Base-by-base conservation (phyloP, 1,140 invertebrate species). In the Anadara kagoshimensis region DNA sequence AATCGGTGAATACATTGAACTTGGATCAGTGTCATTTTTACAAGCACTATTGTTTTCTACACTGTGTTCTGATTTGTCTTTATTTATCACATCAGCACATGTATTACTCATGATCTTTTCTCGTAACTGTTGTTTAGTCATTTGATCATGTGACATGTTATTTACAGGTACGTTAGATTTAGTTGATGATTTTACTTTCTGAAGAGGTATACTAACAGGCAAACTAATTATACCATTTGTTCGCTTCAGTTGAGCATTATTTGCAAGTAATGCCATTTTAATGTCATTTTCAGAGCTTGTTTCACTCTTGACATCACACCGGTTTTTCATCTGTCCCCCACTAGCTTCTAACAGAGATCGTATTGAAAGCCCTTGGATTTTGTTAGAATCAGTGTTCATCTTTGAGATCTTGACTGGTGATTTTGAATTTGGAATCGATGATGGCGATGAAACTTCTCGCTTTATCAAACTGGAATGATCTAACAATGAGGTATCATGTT, bases 1-100 rank as follows among this genome's bases (percentile, higher is more conserved):
- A 71, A 94, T 93, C 4, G 93, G 93, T 71, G 94, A 95, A 74
- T 93, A 93, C 47, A 66, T 81, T 22, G 41, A 57, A 14, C 62
- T 64, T 4, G 43, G 26, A 14, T n/a, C 20, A 24, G 62, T 29
- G 45, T 59, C 70, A n/a, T 57, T 43, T 43, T 18, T 56, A 41
- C 7, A 5, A 22, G 24, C 2, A 54, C 18, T 41, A 14, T 20
- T 43, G 36, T 41, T 56, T 51, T 18, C 20, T 4, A 20, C 16
- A 18, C 20, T 51, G 4, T 2, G 16, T 51, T 51, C 49, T 18
- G 49, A 51, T 51, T 36, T 36, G 2, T 36, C 29, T 36, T 36
- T 36, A 36, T 36, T 36, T 36, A 36, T 36, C 29, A 36, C 7
- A 36, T 36, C 29, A 3, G 29, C 29, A 36, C 29, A 36, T 3